Evolutionary conservation across 30 jellyfish, hydroid and myxozoan genomes (phyloP).

Genomic region (Aurelia sp.): DNA sequence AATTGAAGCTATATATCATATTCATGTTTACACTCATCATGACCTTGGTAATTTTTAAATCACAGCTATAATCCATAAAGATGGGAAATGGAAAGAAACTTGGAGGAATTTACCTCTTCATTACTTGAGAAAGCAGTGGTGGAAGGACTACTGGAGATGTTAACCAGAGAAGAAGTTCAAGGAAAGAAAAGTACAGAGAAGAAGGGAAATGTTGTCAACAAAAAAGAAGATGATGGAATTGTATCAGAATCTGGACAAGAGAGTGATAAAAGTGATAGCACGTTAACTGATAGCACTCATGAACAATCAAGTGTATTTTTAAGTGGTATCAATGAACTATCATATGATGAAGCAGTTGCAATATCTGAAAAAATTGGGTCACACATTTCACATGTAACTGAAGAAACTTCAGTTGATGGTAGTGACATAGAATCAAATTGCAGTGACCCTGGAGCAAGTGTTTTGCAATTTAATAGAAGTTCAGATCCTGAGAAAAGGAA

Average conservation of each 20-base stretch:
- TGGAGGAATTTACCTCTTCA: too few species aligned
- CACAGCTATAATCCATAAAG: too few species aligned
- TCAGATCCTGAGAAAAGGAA: background rate
- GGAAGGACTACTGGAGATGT: too few species aligned
- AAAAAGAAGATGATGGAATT: background rate
- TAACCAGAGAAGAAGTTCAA: too few species aligned
- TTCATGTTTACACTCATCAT: too few species aligned
- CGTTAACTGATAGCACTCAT: background rate
- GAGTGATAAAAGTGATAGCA: background rate
- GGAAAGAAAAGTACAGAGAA: background rate
- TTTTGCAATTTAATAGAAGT: background rate
- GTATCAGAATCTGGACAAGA: background rate
- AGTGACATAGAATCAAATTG: background rate
- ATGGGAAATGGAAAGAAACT: too few species aligned
- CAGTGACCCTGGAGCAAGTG: background rate
- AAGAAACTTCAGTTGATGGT: background rate
- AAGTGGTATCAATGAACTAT: background rate
- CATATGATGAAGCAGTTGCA: too few species aligned
- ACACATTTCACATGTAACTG: too few species aligned
- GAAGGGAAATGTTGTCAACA: background rate
- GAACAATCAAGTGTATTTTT: background rate
- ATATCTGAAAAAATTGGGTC: too few species aligned
- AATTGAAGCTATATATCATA: too few species aligned
- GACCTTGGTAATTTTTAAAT: too few species aligned
- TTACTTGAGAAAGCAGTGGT: too few species aligned